Percentiles rank a stretch among this genome's conserved stretches.
phyloP scores from a whole-genome alignment of 2,113 vertebrate genomes.

The Caloenas nicobarica region DNA sequence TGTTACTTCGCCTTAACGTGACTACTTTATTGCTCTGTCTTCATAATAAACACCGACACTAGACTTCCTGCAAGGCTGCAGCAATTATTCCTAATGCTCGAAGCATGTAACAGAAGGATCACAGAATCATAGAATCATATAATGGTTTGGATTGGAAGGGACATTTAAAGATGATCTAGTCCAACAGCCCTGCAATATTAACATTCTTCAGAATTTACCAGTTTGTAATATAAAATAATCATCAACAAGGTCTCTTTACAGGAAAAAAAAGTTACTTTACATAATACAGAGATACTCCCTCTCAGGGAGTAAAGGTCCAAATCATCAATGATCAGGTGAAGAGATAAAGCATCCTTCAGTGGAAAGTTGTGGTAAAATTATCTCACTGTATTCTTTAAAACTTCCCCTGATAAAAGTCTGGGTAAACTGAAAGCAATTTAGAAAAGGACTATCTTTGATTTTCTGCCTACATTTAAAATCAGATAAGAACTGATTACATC shows the following conservation, averaged over 20 bases:
- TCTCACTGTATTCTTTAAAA: background rate
- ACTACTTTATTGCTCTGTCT: background rate
- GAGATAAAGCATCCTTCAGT: background rate
- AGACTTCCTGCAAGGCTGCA: background rate
- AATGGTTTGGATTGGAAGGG: background rate
- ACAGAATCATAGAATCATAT: background rate
- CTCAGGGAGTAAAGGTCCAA: background rate
- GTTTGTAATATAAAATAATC: background rate
- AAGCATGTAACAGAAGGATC: background rate
- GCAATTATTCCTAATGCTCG: background rate
- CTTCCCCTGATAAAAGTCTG: background rate
- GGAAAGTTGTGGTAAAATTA: background rate
- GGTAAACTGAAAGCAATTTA: background rate
- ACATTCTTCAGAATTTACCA: background rate
- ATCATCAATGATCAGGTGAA: background rate
- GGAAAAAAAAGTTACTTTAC: background rate
- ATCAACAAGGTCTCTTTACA: background rate
- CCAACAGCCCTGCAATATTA: background rate
- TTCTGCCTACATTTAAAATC: background rate
- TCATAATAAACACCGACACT: background rate
- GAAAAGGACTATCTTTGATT: background rate
- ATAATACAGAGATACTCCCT: background rate
- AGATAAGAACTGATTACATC: background rate
- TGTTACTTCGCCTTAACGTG: background rate
- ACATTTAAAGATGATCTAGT: background rate